phyloP scores from a whole-genome alignment of 2,888 invertebrate genomes.

The Sceliomorpha sp. region DNA sequence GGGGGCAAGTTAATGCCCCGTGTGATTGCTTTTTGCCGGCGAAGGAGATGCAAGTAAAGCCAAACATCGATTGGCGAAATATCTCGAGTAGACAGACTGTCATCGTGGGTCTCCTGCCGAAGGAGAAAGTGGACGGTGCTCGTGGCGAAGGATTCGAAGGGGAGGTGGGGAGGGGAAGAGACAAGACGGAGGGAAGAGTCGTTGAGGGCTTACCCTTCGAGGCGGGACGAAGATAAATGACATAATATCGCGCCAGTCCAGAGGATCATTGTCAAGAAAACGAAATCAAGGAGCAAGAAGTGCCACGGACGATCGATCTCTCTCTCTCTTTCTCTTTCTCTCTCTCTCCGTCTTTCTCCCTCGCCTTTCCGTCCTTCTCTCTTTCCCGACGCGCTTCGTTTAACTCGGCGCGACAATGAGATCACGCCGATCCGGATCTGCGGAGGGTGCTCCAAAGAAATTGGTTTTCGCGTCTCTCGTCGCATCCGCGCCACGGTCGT shows the following conservation, averaged over 20 bases:
- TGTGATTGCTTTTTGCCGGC: conserved; percentile 2
- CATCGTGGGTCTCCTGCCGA: conserved; percentile 6
- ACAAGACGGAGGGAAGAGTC: conserved; percentile 17
- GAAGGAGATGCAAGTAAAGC: not conserved
- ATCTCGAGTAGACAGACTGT: conserved; percentile 22
- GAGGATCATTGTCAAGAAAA: conserved; percentile 71
- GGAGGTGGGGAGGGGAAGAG: conserved; percentile 33
- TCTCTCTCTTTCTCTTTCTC: too few species aligned
- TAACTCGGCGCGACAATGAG: conserved; percentile 68
- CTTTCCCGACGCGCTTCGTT: conserved; percentile 69
- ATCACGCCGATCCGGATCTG: conserved; percentile 66
- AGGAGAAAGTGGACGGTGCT: conserved; percentile 27
- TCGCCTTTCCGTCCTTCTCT: too few species aligned
- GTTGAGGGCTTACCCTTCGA: conserved; percentile 19
- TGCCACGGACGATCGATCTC: conserved; percentile 70
- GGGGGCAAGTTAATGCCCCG: not conserved
- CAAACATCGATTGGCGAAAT: conserved; percentile 8
- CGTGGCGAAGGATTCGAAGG: conserved; percentile 20
- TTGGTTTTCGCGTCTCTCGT: conserved; percentile 62
- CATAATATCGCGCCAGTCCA: conserved; percentile 75
- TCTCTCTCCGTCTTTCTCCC: too few species aligned
- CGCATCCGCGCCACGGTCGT: conserved; percentile 48
- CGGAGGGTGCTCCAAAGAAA: conserved; percentile 62
- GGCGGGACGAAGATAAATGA: conserved; percentile 61
- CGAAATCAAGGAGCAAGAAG: conserved; percentile 71